These are phyloP conservation scores for Ladona fulva DNA, from an alignment of 1,140 invertebrate species.

Conservation along the genomic window DNA sequence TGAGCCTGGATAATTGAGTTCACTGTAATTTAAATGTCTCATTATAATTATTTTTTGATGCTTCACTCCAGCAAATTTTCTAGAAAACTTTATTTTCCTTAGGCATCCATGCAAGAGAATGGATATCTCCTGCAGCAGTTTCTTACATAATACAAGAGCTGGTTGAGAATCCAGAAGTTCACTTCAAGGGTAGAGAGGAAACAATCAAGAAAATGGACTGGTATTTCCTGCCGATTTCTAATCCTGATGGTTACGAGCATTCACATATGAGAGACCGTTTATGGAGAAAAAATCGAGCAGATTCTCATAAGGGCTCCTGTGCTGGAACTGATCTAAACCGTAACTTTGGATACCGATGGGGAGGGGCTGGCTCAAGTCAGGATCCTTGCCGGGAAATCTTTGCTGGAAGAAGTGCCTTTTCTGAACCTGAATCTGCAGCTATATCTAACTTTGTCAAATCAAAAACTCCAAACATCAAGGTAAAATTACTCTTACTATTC, in stretches of 20 bases:
- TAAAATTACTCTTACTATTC: no score
- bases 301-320: slow-evolving; percentile 36
- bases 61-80: no score
- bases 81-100: slow-evolving; percentile 37
- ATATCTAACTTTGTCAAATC: slow-evolving; percentile 28
- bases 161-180: slow-evolving; percentile 26
- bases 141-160: slow-evolving; percentile 46
- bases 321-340: slow-evolving; percentile 57
- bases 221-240: slow-evolving; percentile 46
- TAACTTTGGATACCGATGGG: slow-evolving; percentile 61
- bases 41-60: no score
- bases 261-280: slow-evolving; percentile 36
- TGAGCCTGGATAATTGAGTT: no score
- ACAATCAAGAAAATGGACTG: slow-evolving; percentile 44
- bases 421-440: slow-evolving; percentile 71
- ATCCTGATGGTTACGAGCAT: slow-evolving; percentile 53
- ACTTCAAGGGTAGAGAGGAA: slow-evolving; percentile 14
- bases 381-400: slow-evolving; percentile 72
- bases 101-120: slow-evolving; percentile 62
- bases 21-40: no score
- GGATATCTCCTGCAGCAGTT: slow-evolving; percentile 65
- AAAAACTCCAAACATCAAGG: slow-evolving; percentile 40
- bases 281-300: slow-evolving; percentile 45
- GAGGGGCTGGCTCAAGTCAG: slow-evolving; percentile 59
- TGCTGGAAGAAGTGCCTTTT: slow-evolving; percentile 65